Base-by-base conservation (phyloP, 2,888 invertebrate genomes). In the Cylindroiulus punctatus region DNA sequence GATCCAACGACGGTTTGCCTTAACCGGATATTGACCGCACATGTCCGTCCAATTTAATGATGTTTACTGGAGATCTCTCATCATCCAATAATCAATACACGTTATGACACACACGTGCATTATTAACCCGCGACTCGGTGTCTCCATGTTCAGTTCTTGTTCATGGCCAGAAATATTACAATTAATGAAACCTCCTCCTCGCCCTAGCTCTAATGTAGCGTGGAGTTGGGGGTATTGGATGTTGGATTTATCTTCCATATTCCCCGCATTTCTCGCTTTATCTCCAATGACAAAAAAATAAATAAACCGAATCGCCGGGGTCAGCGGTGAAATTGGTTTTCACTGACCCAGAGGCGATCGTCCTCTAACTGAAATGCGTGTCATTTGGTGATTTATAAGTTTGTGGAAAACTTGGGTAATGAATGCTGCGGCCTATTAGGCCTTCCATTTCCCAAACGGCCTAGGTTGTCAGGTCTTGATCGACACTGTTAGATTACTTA, bases 31-130 rank as follows among this genome's bases (percentile, higher is more conserved):
- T 76, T 76, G 76, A 22, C 26, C 26, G 30, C 30, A 7, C 22
- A 30, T 26, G 30, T 76, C 76, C 14, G 30, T 76, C 76, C 76
- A 76, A 76, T 76, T 76, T 76, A 76, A 76, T 76, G 76, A 76
- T 76, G 76, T 76, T 76, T 76, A 76, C 76, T 1, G 30, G 76
- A 76, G 76, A 76, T 26, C 26, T 8, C 26, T 65, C 65, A 65
- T 76, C 76, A 30, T 76, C 76, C 76, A 30, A 76, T 76, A 76
- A 76, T 76, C 76, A 30, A 76, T 76, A 76, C 12, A 76, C 4
- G 30, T 76, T 76, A 3, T 12, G 30, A 5, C 76, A 76, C 30
- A 12, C n/a, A 30, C 26, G 76, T 30, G 14, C 30, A 76, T 76
- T 76, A 76, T 76, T 76, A 76, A 76, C 76, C 76, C 30, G 0